Evolutionary conservation across 2,888 invertebrate species (phyloP), one percentile per base, ranked within the genome.

Genomic region (Drosophila flavopinicola): DNA sequence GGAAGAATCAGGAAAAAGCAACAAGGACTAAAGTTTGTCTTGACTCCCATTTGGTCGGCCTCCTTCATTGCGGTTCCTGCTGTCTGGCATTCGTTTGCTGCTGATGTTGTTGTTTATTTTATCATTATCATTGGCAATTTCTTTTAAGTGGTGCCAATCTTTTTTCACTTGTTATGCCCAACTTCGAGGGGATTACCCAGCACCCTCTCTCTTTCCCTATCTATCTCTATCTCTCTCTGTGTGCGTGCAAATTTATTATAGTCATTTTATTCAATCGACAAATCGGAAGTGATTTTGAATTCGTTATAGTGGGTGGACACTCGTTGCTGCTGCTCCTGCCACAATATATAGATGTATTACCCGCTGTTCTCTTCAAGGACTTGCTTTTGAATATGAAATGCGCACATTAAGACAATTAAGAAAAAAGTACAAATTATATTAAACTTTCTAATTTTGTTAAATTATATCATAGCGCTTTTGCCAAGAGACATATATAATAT

Each of bases 181-280:
- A 67, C 54, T 56, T 79, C 51, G 54, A 53, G 77, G 82, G 85
- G 79, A 75, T 87, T 86, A 76, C 68, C 45, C 69, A 66, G 47
- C 56, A 15, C 29, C 23, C 20, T 38, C 20, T 3, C 63, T 49
- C 37, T 37, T 27, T 44, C 33, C 3, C 13, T n/a, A 37, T 27
- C n/a, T 42, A n/a, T 13, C 25, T 35, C 39, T 20, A 32, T 42
- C 11, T 13, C 17, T 54, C 37, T 44, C 17, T 49, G 44, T 57
- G 78, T 74, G 66, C 66, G 84, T 53, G 66, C 78, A 64, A 83
- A 84, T 86, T 84, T 86, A 84, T 88, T 85, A 85, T 78, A 76
- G 88, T 79, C 82, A 88, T 88, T 89, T 88, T 87, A 88, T 89
- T 88, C 88, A 89, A 88, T 88, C 89, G 88, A 88, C 88, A 89